Conservation (phyloP, 2,113 vertebrate species). For the Calypte anna region DNA sequence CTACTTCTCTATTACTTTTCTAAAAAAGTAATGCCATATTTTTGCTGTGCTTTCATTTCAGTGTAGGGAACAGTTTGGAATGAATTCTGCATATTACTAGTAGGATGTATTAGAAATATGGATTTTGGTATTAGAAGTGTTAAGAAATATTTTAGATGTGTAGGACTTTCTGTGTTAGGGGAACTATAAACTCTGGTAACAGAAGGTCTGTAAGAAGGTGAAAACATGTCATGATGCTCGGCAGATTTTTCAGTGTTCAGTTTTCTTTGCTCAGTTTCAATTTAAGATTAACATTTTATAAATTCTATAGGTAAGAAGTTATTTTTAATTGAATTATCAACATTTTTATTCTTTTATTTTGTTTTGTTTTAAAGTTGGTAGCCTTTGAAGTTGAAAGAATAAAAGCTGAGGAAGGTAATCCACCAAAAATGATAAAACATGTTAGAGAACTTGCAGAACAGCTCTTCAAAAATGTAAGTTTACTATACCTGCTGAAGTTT, state of each 20-base stretch:
- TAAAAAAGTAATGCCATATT: not conserved
- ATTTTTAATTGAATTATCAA: not conserved
- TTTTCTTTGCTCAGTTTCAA: not conserved
- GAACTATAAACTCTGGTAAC: not conserved
- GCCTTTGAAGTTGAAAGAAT: conserved; percentile 91
- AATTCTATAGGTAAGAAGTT: not conserved
- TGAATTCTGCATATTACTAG: not conserved
- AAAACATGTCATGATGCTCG: not conserved
- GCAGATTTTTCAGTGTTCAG: not conserved
- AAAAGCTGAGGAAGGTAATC: conserved; percentile 88
- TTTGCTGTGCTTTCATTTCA: not conserved
- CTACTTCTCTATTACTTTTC: not conserved
- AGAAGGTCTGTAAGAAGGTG: not conserved
- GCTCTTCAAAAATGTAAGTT: conserved; percentile 93
- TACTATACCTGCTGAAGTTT: not conserved
- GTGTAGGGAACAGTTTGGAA: not conserved
- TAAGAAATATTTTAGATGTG: not conserved
- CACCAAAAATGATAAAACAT: conserved; percentile 87
- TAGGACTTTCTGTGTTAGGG: not conserved
- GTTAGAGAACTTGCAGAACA: conserved; percentile 94
- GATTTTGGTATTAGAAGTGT: not conserved
- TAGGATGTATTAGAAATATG: not conserved
- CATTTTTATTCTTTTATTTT: not conserved
- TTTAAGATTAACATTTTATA: not conserved
- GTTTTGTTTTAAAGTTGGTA: conserved; percentile 83